These are phyloP conservation scores for Dinoponera quadriceps DNA, from an alignment of 1,140 invertebrate species.

Conservation along the genomic window DNA sequence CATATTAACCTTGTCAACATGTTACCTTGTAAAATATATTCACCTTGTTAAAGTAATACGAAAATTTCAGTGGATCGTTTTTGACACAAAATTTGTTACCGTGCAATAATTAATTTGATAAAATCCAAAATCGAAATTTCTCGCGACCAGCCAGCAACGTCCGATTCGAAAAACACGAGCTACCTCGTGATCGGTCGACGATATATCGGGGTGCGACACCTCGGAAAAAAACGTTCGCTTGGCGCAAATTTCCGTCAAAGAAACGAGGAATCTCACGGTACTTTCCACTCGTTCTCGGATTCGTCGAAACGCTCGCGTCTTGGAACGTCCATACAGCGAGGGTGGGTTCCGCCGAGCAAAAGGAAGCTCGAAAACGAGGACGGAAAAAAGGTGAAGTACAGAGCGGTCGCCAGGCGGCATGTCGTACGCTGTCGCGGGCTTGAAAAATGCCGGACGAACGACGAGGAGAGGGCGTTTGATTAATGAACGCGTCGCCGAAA, in stretches of 20 bases:
- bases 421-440: constrained; percentile 67
- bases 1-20: no score
- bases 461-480: constrained; percentile 79
- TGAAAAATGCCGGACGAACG: constrained; percentile 80
- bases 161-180: no score
- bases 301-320: background rate
- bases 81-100: no score
- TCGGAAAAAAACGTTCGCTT: constrained; percentile 22
- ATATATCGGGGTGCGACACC: background rate
- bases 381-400: constrained; percentile 42
- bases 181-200: no score
- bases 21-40: no score
- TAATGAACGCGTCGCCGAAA: constrained; percentile 82
- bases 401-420: constrained; percentile 65
- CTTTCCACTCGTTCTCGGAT: background rate
- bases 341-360: constrained; percentile 1
- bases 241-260: constrained; percentile 26
- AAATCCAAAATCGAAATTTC: no score
- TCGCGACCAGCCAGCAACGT: no score
- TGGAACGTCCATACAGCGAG: background rate
- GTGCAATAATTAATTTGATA: no score
- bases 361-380: constrained; percentile 16
- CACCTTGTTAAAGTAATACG: no score
- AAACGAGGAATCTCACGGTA: background rate
- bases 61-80: no score